Evolutionary conservation across 2,113 vertebrate species (phyloP).

Genomic region (Oreocharis arfaki): DNA sequence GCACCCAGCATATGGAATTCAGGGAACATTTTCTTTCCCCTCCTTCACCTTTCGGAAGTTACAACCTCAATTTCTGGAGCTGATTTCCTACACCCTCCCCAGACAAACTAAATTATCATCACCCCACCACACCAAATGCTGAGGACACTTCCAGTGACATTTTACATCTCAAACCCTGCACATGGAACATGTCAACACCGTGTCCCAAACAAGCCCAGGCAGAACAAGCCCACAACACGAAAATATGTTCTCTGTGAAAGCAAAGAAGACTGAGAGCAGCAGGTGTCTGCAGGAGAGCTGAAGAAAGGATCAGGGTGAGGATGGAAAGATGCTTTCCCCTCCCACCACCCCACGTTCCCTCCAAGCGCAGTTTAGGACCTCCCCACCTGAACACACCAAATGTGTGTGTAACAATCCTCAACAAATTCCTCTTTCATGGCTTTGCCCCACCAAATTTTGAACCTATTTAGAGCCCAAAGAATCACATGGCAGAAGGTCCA

Average conservation of each 20-base stretch:
- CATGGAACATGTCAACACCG: accelerated
- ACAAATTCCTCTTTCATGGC: neutral
- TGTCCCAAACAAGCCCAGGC: neutral
- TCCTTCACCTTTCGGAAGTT: neutral
- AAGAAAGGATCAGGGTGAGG: neutral
- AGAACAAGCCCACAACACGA: neutral
- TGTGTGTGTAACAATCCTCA: accelerated
- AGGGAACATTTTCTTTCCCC: neutral
- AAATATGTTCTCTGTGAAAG: neutral
- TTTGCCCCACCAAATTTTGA: neutral
- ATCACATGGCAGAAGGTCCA: neutral
- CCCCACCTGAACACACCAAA: neutral
- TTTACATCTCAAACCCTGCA: neutral
- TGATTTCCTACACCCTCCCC: neutral
- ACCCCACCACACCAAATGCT: neutral
- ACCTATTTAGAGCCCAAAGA: neutral
- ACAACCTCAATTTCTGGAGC: neutral
- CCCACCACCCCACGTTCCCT: neutral
- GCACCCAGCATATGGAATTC: neutral
- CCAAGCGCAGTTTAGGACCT: neutral
- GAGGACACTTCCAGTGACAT: neutral
- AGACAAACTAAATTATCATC: neutral
- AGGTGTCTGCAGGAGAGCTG: neutral
- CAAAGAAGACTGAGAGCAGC: neutral
- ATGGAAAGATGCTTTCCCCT: neutral